phyloP scores from a whole-genome alignment of 2,888 invertebrate genomes.

The Capitulum mitella region DNA sequence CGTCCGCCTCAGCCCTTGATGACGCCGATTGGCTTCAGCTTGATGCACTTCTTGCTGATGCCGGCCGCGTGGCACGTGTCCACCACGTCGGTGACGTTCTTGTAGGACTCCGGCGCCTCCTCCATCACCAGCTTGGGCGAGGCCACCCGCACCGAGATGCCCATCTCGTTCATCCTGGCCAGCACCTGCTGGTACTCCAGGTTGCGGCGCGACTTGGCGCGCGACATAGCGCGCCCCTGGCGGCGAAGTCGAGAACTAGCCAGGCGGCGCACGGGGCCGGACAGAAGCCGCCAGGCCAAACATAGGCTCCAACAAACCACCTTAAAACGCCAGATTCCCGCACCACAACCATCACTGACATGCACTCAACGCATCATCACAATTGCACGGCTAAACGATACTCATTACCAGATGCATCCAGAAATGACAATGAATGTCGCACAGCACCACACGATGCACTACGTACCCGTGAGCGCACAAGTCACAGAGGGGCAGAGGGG shows the following conservation, averaged over 20 bases:
- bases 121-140: conserved; percentile 99
- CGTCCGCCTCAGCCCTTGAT: conserved; percentile 74
- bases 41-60: conserved; percentile 92
- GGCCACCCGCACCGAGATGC: conserved; percentile 92
- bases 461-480: background rate
- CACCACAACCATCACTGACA: too few species aligned
- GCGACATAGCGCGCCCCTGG: conserved; percentile 89
- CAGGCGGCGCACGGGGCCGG: background rate
- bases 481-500: background rate
- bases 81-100: conserved; percentile 98
- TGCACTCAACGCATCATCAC: too few species aligned
- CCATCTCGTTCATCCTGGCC: conserved; percentile 67
- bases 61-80: conserved; percentile 96
- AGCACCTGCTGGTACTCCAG: conserved; percentile 88
- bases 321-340: background rate
- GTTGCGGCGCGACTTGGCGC: conserved; percentile 94
- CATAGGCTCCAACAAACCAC: background rate
- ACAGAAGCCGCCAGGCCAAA: too few species aligned
- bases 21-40: conserved; percentile 93
- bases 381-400: too few species aligned
- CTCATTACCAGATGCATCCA: too few species aligned
- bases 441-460: too few species aligned
- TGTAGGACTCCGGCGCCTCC: conserved; percentile 98
- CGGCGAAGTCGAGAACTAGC: conserved; percentile 36
- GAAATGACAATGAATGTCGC: too few species aligned